Percentiles rank a stretch among this genome's conserved stretches.
Conservation (phyloP, 2,113 vertebrate genomes). For the Haemorhous mexicanus region DNA sequence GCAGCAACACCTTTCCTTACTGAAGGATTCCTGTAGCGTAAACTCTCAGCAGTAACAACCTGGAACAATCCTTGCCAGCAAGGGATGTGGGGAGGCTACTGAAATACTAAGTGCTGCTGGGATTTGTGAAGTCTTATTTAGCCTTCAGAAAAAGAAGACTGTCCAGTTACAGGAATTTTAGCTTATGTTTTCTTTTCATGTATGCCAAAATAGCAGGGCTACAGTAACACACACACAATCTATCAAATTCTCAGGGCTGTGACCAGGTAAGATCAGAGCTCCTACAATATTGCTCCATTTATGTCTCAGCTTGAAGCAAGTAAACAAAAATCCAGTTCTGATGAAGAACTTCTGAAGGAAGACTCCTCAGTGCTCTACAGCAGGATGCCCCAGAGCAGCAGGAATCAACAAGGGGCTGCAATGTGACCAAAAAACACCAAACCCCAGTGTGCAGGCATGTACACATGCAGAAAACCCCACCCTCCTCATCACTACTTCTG, state of each 20-base stretch:
- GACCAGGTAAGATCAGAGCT: not conserved
- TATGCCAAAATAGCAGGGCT: not conserved
- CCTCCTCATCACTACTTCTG: not conserved
- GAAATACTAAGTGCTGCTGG: not conserved
- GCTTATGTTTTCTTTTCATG: not conserved
- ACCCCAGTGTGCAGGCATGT: fast-evolving
- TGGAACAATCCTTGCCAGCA: not conserved
- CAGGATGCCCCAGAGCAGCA: not conserved
- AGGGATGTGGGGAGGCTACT: not conserved
- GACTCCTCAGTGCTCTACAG: not conserved
- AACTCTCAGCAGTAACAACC: not conserved
- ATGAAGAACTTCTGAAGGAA: not conserved
- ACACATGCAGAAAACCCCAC: not conserved
- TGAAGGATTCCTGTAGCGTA: not conserved
- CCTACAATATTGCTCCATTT: not conserved
- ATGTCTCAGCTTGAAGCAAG: not conserved
- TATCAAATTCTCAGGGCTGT: not conserved
- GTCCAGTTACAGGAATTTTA: not conserved
- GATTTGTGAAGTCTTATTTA: not conserved
- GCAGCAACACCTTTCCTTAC: not conserved
- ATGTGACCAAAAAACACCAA: not conserved
- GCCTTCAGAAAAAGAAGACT: not conserved
- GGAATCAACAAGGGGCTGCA: fast-evolving
- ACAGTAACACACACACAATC: not conserved
- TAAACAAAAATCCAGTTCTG: not conserved